phyloP scores from a whole-genome alignment of 2,113 vertebrate genomes.

The Myrmophylax atrothorax region DNA sequence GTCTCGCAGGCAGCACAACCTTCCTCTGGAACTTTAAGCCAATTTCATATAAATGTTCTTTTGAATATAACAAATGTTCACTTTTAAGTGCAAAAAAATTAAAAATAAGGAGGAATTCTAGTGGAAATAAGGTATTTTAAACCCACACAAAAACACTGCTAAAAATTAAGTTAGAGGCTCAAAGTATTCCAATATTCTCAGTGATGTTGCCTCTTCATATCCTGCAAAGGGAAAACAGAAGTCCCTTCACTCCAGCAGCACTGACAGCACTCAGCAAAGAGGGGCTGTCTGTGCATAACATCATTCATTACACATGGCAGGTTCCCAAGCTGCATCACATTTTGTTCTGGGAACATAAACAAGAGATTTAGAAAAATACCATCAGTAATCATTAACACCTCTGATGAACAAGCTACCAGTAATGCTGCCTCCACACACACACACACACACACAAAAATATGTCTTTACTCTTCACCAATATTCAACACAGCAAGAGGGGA shows the following conservation, averaged over 20 bases:
- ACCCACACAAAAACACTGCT: not conserved
- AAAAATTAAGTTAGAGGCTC: not conserved
- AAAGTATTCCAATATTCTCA: not conserved
- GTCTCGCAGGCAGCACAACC: not conserved
- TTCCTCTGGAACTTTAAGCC: not conserved
- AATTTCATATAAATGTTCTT: not conserved
- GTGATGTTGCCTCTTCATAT: not conserved
- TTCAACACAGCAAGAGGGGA: not conserved
- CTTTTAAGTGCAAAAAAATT: not conserved
- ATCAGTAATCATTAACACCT: conserved; percentile 18
- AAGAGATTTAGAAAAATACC: conserved; percentile 6
- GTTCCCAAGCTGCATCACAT: not conserved
- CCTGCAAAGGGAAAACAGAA: not conserved
- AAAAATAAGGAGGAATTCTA: not conserved
- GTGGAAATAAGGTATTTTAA: not conserved
- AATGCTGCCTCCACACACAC: not conserved
- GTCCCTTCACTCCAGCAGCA: not conserved
- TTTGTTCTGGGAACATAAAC: conserved; percentile 32
- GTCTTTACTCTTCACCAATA: not conserved
- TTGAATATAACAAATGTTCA: not conserved
- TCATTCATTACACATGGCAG: not conserved
- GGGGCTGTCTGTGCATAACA: not conserved
- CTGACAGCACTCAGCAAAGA: not conserved
- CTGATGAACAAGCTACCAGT: not conserved
- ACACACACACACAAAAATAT: not conserved